Evolutionary conservation across 2,113 vertebrate species (phyloP).

Genomic region (Anolis carolinensis): DNA sequence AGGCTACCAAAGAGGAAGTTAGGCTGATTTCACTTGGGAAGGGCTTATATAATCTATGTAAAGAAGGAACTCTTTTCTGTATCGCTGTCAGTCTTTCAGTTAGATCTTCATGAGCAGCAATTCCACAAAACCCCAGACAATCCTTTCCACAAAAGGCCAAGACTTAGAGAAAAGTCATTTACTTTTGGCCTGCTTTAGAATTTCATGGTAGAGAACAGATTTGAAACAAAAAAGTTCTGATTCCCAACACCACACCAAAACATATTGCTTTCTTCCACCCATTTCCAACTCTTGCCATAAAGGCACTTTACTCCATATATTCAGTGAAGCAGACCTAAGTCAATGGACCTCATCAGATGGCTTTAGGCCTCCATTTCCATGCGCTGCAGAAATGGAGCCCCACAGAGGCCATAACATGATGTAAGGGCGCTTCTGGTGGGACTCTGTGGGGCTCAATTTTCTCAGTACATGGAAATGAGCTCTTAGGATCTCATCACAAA

Average conservation of each 20-base stretch:
- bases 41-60: background rate
- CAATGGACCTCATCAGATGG: no score
- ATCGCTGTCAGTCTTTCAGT: background rate
- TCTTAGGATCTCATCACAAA: no score
- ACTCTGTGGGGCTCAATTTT: no score
- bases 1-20: background rate
- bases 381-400: no score
- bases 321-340: no score
- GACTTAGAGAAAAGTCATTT: background rate
- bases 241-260: fast-evolving
- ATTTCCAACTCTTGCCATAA: background rate
- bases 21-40: background rate
- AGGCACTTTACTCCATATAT: no score
- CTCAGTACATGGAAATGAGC: no score
- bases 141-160: background rate
- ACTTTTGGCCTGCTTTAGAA: background rate
- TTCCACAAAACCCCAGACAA: background rate
- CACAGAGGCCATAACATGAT: no score
- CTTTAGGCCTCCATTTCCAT: no score
- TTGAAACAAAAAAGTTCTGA: background rate
- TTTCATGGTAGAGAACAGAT: background rate
- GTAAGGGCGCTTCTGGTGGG: no score
- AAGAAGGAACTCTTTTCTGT: background rate
- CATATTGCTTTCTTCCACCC: background rate
- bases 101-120: background rate